Evolutionary conservation across 2,113 vertebrate species (phyloP).

Genomic region (Poecile atricapillus): DNA sequence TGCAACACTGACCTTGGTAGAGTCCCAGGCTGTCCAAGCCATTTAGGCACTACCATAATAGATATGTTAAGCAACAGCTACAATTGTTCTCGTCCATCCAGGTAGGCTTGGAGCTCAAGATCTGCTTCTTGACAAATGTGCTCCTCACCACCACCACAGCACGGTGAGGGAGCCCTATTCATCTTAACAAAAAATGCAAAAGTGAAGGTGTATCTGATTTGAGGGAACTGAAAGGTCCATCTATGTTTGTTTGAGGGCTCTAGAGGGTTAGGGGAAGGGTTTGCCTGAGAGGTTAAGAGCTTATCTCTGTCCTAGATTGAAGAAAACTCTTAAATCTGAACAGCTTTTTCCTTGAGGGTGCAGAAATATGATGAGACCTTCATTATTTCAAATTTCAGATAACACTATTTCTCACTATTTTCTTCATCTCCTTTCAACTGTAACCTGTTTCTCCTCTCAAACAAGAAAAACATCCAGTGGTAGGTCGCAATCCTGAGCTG

Average conservation of each 20-base stretch:
- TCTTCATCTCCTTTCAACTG: neutral
- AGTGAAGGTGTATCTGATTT: neutral
- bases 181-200: conserved; percentile 34
- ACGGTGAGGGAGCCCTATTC: neutral
- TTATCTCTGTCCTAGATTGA: neutral
- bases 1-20: conserved; percentile 10
- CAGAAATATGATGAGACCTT: neutral
- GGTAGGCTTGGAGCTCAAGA: neutral
- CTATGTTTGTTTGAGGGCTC: conserved; percentile 42
- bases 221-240: conserved; percentile 22
- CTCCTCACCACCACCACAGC: neutral
- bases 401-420: neutral
- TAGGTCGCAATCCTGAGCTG: neutral
- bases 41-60: neutral
- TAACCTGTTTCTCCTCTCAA: neutral
- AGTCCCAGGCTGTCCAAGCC: neutral
- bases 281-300: neutral
- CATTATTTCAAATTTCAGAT: conserved; percentile 15
- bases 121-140: conserved; percentile 33
- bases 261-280: neutral
- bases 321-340: neutral
- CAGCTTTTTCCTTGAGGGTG: neutral
- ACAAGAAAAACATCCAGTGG: neutral
- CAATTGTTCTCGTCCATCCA: neutral
- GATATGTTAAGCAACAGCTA: neutral